These are phyloP conservation scores for Drosophila kepulauana DNA, from an alignment of 1,140 invertebrate genomes.

Conservation along the genomic window DNA sequence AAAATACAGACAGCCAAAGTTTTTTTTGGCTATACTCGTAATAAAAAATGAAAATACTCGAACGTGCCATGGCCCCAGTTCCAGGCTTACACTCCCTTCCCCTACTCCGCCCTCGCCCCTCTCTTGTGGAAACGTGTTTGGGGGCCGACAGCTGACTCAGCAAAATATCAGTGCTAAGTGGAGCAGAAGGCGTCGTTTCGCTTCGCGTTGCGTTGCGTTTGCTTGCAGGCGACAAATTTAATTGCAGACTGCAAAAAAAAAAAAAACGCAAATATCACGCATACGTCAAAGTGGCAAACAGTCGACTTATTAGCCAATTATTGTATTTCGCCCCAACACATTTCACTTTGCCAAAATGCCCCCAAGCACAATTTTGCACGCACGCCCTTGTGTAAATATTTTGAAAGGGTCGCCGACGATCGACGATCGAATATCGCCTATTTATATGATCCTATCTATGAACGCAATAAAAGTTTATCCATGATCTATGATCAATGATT, in stretches of 20 bases:
- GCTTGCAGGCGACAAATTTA: slow-evolving; percentile 42
- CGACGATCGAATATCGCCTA: background rate
- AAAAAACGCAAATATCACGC: slow-evolving; percentile 60
- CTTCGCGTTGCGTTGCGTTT: background rate
- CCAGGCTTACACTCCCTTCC: slow-evolving; percentile 23
- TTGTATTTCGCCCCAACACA: background rate
- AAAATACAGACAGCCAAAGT: slow-evolving; percentile 8
- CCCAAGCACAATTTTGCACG: slow-evolving; percentile 31
- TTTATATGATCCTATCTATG: background rate
- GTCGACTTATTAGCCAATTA: slow-evolving; percentile 59
- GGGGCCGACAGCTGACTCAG: slow-evolving; percentile 58
- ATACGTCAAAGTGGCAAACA: slow-evolving; percentile 65
- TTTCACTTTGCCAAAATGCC: slow-evolving; percentile 22
- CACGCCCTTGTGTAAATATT: slow-evolving; percentile 68
- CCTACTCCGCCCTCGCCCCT: slow-evolving; percentile 38
- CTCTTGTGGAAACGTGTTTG: slow-evolving; percentile 65
- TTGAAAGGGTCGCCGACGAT: slow-evolving; percentile 56
- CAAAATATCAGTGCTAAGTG: slow-evolving; percentile 15
- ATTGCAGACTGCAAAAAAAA: slow-evolving; percentile 19
- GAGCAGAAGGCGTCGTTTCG: slow-evolving; percentile 18
- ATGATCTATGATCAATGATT: slow-evolving; percentile 17
- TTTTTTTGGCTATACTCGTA: background rate
- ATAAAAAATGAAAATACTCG: slow-evolving; percentile 30
- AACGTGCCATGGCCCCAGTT: slow-evolving; percentile 67
- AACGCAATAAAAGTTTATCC: background rate